Evolutionary conservation across 2,113 vertebrate species (phyloP).

Genomic region (Syngnathus typhle): DNA sequence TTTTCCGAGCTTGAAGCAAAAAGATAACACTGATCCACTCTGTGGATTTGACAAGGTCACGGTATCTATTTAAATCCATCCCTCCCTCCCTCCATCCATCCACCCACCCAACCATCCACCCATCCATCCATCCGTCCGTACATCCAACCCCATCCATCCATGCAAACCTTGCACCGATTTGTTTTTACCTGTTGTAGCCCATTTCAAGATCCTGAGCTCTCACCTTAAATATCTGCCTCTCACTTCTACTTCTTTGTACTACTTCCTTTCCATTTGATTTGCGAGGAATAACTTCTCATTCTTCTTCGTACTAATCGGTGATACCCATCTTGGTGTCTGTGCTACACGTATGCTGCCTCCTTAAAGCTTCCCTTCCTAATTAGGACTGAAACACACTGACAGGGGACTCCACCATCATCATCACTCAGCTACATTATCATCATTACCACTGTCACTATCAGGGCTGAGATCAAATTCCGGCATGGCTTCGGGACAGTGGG

Average conservation of each 20-base stretch:
- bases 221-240: not conserved
- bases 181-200: too few species aligned
- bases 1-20: too few species aligned
- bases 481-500: conserved; percentile 55
- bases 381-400: conserved; percentile 66
- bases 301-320: conserved; percentile 40
- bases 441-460: conserved; percentile 67
- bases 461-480: conserved; percentile 57
- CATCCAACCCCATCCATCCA: too few species aligned
- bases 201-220: too few species aligned
- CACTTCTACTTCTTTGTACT: not conserved
- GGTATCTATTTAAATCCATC: too few species aligned
- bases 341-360: conserved; percentile 37
- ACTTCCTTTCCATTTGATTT: not conserved
- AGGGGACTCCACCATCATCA: conserved; percentile 64
- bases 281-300: not conserved
- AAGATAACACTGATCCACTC: too few species aligned
- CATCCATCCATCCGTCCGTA: too few species aligned
- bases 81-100: too few species aligned
- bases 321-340: conserved; percentile 29
- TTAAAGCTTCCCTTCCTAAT: conserved; percentile 63
- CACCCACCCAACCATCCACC: too few species aligned
- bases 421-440: conserved; percentile 67
- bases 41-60: too few species aligned
- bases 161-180: too few species aligned